Conservation (phyloP, 2,888 invertebrate species). For the Sturmia bella region DNA sequence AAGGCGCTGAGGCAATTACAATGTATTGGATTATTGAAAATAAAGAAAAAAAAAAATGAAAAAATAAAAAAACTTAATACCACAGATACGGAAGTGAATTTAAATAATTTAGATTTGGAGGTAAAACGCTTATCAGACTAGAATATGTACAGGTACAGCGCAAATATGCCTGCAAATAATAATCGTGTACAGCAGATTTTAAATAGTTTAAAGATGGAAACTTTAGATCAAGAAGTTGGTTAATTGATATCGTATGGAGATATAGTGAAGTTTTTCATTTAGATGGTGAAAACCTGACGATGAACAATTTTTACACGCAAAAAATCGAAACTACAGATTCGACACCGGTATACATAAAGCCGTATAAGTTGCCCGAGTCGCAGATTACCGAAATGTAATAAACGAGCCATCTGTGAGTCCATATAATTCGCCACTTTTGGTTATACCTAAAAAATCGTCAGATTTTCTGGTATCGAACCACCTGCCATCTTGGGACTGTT, state of each 20-base stretch:
- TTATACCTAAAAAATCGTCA: too few species aligned
- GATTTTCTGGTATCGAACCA: too few species aligned
- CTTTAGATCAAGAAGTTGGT: background rate
- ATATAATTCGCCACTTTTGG: background rate
- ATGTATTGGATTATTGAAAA: too few species aligned
- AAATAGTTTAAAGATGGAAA: background rate
- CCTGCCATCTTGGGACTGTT: too few species aligned
- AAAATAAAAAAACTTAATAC: too few species aligned
- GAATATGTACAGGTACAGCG: background rate
- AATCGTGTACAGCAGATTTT: too few species aligned
- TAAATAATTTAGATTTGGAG: background rate
- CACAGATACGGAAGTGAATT: background rate
- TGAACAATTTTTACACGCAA: slow-evolving; percentile 2
- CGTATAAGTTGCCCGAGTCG: background rate
- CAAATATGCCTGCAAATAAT: background rate
- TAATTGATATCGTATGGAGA: background rate
- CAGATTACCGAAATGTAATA: background rate
- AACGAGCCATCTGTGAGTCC: background rate
- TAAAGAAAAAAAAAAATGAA: too few species aligned
- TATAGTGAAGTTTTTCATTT: too few species aligned
- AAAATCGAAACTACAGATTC: background rate
- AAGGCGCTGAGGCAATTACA: too few species aligned
- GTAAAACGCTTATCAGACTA: background rate
- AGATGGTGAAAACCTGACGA: too few species aligned
- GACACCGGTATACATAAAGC: background rate